A percentile compares a stretch with the other conserved stretches of the same genome.
Conservation (phyloP, 2,888 invertebrate genomes). For the Lamproptera curius region DNA sequence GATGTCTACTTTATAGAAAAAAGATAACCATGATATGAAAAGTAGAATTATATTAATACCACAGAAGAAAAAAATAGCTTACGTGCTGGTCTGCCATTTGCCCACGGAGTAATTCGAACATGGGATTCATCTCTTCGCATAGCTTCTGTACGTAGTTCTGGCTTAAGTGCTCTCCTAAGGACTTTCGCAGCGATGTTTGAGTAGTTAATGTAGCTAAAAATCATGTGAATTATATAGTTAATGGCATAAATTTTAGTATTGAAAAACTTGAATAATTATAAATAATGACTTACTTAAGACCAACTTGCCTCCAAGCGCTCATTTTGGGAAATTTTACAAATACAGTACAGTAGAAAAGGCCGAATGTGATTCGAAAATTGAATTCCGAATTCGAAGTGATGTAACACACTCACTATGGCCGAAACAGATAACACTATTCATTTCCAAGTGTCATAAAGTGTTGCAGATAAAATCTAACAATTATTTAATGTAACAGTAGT, state of each 20-base stretch:
- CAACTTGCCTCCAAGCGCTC: slow-evolving; percentile 91
- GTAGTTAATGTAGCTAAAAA: slow-evolving; percentile 94
- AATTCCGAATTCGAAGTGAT: slow-evolving; percentile 37
- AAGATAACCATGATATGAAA: no score
- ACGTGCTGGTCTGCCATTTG: slow-evolving; percentile 92
- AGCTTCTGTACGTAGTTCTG: slow-evolving; percentile 85
- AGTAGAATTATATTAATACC: no score
- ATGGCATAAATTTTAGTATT: neutral
- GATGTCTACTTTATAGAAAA: no score
- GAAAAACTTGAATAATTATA: neutral
- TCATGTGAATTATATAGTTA: slow-evolving; percentile 4
- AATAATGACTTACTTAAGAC: slow-evolving; percentile 89
- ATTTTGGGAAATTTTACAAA: slow-evolving; percentile 56
- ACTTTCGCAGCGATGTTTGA: slow-evolving; percentile 95
- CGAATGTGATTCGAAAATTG: slow-evolving; percentile 23
- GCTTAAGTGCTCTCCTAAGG: slow-evolving; percentile 88
- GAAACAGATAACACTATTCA: neutral
- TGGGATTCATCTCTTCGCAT: slow-evolving; percentile 85
- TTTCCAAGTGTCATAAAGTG: neutral
- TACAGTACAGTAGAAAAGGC: slow-evolving; percentile 28
- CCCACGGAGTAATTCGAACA: slow-evolving; percentile 93
- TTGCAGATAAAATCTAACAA: no score
- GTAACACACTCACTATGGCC: slow-evolving; percentile 34
- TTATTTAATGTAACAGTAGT: no score
- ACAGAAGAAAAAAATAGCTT: slow-evolving; percentile 61